Conservation (phyloP, 1,140 invertebrate genomes). For the Notospermus geniculatus region DNA sequence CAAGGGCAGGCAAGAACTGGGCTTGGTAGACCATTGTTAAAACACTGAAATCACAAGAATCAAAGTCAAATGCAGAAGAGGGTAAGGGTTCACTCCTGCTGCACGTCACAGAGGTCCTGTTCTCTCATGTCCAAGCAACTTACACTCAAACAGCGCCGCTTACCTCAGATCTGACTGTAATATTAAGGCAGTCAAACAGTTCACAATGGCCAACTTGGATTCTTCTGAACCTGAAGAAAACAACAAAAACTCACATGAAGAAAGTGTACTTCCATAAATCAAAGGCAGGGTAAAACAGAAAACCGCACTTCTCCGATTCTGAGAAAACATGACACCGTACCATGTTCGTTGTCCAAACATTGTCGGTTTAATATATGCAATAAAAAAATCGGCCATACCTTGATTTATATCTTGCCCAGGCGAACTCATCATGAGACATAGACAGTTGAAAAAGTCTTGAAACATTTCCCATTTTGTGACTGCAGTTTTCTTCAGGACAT, state of each 20-base stretch:
- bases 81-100: too few species aligned
- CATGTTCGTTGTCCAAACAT: too few species aligned
- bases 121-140: too few species aligned
- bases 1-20: slow-evolving; percentile 34
- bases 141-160: slow-evolving; percentile 13
- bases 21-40: slow-evolving; percentile 30
- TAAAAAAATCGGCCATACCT: slow-evolving; percentile 13
- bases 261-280: too few species aligned
- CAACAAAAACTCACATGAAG: too few species aligned
- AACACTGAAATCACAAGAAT: slow-evolving; percentile 34
- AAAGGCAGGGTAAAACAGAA: too few species aligned
- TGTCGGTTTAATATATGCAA: too few species aligned
- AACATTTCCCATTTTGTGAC: slow-evolving; percentile 36
- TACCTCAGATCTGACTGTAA: slow-evolving; percentile 27
- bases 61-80: too few species aligned
- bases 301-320: too few species aligned
- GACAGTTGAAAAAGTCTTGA: slow-evolving; percentile 33
- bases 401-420: slow-evolving; percentile 25
- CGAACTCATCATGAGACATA: slow-evolving; percentile 28
- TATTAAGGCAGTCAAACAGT: slow-evolving; percentile 28
- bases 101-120: too few species aligned
- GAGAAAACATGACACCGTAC: too few species aligned
- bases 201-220: slow-evolving; percentile 34
- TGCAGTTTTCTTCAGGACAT: slow-evolving; percentile 25
- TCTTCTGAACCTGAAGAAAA: slow-evolving; percentile 35